Conservation (phyloP, 2,888 invertebrate species). For the Xylocampa areola region DNA sequence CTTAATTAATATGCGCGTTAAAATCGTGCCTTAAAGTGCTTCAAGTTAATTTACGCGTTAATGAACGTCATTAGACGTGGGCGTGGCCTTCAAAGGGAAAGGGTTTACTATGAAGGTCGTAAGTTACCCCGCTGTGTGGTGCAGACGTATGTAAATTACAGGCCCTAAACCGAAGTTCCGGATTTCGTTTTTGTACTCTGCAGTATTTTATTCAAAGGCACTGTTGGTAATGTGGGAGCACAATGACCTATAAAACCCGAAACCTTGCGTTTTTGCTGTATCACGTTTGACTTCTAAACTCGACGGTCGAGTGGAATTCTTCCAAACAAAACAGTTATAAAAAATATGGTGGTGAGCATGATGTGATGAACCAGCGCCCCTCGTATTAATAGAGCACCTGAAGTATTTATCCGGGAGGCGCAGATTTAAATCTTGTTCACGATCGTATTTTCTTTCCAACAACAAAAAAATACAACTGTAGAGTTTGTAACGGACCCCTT, state of each 20-base stretch:
- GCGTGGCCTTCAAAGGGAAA: slow-evolving; percentile 21
- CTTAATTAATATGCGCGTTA: slow-evolving; percentile 29
- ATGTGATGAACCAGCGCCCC: too few species aligned
- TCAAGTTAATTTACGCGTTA: slow-evolving; percentile 31
- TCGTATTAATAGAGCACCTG: too few species aligned
- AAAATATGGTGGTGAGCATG: too few species aligned
- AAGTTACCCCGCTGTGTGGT: slow-evolving; percentile 38
- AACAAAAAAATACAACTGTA: too few species aligned
- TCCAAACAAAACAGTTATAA: too few species aligned
- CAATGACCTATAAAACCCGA: slow-evolving; percentile 5
- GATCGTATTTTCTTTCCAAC: too few species aligned
- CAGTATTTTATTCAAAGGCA: slow-evolving; percentile 4
- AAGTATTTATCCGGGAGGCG: too few species aligned
- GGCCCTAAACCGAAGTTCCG: slow-evolving; percentile 29
- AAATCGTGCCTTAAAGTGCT: slow-evolving; percentile 55
- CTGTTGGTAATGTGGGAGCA: neutral
- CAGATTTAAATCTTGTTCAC: too few species aligned
- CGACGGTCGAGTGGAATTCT: too few species aligned
- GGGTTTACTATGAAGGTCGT: slow-evolving; percentile 29
- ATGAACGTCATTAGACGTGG: slow-evolving; percentile 43
- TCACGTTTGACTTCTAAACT: too few species aligned
- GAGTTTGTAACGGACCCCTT: too few species aligned
- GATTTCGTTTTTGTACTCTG: slow-evolving; percentile 32
- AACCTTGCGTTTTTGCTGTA: neutral
- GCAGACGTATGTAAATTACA: slow-evolving; percentile 51